A percentile compares a stretch with the other conserved stretches of the same genome.
Evolutionary conservation across 2,113 vertebrate genomes (phyloP).

Genomic region (Mastomys coucha): DNA sequence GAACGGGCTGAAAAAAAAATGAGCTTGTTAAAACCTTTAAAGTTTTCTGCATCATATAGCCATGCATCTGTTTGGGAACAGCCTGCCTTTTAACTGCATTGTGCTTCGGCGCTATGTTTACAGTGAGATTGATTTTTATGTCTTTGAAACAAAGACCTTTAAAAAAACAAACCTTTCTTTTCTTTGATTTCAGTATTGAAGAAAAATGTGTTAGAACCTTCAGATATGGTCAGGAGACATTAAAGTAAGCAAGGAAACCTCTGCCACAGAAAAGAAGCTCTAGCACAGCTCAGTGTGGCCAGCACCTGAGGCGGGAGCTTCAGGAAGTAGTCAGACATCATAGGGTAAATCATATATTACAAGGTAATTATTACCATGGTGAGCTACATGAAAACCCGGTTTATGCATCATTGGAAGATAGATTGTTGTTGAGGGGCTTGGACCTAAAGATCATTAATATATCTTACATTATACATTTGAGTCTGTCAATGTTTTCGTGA

Average conservation of each 20-base stretch:
- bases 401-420: slow-evolving; percentile 47
- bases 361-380: slow-evolving; percentile 44
- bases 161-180: not conserved
- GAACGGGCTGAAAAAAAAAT: not conserved
- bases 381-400: slow-evolving; percentile 26
- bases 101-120: slow-evolving; percentile 52
- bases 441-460: slow-evolving; percentile 48
- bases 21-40: slow-evolving; percentile 12
- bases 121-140: slow-evolving; percentile 49
- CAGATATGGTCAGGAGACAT: not conserved
- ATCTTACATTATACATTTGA: not conserved
- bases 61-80: not conserved
- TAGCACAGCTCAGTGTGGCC: not conserved
- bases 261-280: slow-evolving; percentile 27
- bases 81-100: slow-evolving; percentile 48
- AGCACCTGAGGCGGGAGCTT: not conserved
- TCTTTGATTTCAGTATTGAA: slow-evolving; percentile 23
- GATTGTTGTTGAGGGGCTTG: slow-evolving; percentile 13
- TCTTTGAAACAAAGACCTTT: slow-evolving; percentile 25
- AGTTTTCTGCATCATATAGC: slow-evolving; percentile 47
- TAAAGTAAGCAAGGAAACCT: slow-evolving; percentile 49
- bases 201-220: slow-evolving; percentile 15
- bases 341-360: slow-evolving; percentile 37
- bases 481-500: not conserved
- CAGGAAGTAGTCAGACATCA: slow-evolving; percentile 7